Conservation (phyloP, 2,888 invertebrate genomes). For the Coronaproctus castanopsis region DNA sequence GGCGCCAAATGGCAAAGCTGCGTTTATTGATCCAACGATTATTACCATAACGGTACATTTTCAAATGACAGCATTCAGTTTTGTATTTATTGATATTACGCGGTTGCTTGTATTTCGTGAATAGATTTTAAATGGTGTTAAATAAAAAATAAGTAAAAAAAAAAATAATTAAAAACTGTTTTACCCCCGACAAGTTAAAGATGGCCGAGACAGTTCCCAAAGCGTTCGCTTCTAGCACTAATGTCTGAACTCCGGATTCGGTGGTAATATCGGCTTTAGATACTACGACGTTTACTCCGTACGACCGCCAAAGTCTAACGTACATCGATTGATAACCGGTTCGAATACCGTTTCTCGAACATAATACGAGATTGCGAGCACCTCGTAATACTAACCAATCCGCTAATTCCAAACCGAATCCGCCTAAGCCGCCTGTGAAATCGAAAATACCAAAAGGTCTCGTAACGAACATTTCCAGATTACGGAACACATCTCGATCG, state of each 20-base stretch:
- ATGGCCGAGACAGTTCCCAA: constrained; percentile 59
- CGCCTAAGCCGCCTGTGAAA: constrained; percentile 32
- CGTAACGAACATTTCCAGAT: too few relatives aligned
- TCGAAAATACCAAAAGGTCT: background rate
- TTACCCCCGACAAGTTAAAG: constrained; percentile 68
- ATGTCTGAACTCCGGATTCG: constrained; percentile 41
- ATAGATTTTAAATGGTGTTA: too few relatives aligned
- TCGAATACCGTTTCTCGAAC: constrained; percentile 35
- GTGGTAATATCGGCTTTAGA: constrained; percentile 51
- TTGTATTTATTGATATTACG: too few relatives aligned
- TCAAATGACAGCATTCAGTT: too few relatives aligned
- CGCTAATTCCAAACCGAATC: constrained; percentile 39
- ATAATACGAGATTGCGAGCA: constrained; percentile 34
- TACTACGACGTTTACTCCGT: constrained; percentile 45
- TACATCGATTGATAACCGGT: constrained; percentile 36
- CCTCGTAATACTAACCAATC: constrained; percentile 36
- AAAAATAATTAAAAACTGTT: too few relatives aligned
- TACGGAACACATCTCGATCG: too few relatives aligned
- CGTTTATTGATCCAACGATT: too few relatives aligned
- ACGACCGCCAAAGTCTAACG: constrained; percentile 39
- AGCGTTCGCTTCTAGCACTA: constrained; percentile 40
- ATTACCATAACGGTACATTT: too few relatives aligned
- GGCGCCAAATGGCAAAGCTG: too few relatives aligned
- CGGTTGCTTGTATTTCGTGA: too few relatives aligned
- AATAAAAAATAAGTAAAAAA: too few relatives aligned